Conservation (phyloP, 2,797 vertebrate species). For the Paguma larvata region DNA sequence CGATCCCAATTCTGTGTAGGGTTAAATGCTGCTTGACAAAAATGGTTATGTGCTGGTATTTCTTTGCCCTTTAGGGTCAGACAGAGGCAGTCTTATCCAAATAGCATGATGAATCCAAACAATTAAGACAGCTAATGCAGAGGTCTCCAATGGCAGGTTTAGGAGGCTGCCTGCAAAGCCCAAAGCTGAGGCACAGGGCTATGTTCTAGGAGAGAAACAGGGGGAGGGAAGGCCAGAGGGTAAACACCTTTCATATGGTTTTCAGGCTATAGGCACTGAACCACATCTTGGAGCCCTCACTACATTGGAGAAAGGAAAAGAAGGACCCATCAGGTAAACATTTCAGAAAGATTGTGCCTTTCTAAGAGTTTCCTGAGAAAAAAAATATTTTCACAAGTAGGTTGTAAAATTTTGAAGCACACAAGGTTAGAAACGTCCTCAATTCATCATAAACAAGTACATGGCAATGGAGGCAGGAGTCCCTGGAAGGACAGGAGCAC, state of each 20-base stretch:
- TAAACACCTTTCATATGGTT: not conserved
- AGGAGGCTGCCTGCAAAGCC: not conserved
- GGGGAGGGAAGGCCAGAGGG: not conserved
- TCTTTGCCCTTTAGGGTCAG: not conserved
- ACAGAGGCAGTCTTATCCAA: too few relatives aligned
- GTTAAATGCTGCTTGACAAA: not conserved
- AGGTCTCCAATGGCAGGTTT: too few relatives aligned
- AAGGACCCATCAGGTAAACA: not conserved
- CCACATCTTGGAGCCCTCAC: not conserved
- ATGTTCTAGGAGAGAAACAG: not conserved
- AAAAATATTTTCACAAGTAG: not conserved
- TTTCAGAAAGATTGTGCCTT: not conserved
- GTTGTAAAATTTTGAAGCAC: not conserved
- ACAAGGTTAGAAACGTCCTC: too few relatives aligned
- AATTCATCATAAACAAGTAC: not conserved
- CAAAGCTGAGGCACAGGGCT: too few relatives aligned
- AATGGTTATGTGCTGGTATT: not conserved
- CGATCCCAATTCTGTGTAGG: not conserved
- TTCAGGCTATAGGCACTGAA: not conserved
- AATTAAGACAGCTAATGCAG: not conserved
- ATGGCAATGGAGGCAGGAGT: not conserved
- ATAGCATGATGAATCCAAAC: not conserved
- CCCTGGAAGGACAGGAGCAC: not conserved
- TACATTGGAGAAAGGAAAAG: not conserved
- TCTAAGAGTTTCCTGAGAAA: not conserved